phyloP scores from a whole-genome alignment of 1,140 invertebrate species.

The Littorina saxatilis region DNA sequence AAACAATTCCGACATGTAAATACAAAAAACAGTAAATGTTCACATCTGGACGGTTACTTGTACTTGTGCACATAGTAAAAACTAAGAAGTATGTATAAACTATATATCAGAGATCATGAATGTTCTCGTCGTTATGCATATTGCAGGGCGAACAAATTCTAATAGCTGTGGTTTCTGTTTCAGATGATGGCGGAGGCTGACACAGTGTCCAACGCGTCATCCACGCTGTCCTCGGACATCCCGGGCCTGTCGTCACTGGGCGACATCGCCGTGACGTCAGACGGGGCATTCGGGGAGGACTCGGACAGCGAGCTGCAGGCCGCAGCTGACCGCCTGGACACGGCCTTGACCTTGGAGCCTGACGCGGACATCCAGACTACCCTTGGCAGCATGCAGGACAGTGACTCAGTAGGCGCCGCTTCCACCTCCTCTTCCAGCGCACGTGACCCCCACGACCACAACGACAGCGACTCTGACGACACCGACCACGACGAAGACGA shows the following conservation, averaged over 20 bases:
- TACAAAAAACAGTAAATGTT: too few species aligned
- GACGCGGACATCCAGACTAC: slow-evolving; percentile 44
- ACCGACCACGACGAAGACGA: slow-evolving; percentile 21
- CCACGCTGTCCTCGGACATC: background rate
- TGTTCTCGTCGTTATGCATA: too few species aligned
- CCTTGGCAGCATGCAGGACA: slow-evolving; percentile 33
- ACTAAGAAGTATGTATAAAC: too few species aligned
- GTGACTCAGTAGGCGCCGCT: slow-evolving; percentile 39
- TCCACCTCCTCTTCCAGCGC: slow-evolving; percentile 43
- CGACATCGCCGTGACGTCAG: slow-evolving; percentile 32
- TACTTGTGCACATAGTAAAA: too few species aligned
- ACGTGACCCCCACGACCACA: slow-evolving; percentile 27
- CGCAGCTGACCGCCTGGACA: slow-evolving; percentile 19
- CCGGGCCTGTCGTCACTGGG: background rate
- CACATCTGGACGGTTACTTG: too few species aligned
- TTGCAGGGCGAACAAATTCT: too few species aligned
- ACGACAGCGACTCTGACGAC: slow-evolving; percentile 25
- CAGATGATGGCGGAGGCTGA: slow-evolving; percentile 30
- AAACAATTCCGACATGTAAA: too few species aligned
- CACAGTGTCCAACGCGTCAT: slow-evolving; percentile 33
- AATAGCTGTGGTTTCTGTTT: too few species aligned
- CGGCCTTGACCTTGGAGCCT: slow-evolving; percentile 15
- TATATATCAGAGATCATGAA: too few species aligned
- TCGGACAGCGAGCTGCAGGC: slow-evolving; percentile 33
- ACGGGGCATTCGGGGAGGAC: background rate